These are phyloP conservation scores for Cervus canadensis DNA, from an alignment of 2,113 vertebrate species.

Conservation along the genomic window DNA sequence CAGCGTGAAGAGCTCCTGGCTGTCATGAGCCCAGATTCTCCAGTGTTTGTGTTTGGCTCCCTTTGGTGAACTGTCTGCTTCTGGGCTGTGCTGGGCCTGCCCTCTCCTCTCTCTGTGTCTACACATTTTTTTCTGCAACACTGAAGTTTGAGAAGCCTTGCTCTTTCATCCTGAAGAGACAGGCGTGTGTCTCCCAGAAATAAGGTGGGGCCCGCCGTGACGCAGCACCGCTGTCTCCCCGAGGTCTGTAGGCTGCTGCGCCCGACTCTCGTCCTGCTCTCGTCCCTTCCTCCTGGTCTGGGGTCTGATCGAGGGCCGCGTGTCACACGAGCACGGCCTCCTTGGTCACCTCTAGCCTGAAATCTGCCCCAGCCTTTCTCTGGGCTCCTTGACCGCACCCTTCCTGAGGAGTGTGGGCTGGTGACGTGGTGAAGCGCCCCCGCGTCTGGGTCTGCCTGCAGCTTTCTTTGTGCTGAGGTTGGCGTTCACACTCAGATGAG, in stretches of 20 bases:
- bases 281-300: rapidly evolving
- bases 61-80: not conserved
- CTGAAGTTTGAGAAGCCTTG: not conserved
- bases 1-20: rapidly evolving
- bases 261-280: rapidly evolving
- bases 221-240: rapidly evolving
- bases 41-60: rapidly evolving
- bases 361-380: not conserved
- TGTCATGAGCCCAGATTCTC: rapidly evolving
- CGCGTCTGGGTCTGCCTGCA: not conserved
- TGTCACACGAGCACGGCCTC: rapidly evolving
- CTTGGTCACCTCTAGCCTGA: not conserved
- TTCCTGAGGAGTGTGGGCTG: not conserved
- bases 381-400: not conserved
- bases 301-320: rapidly evolving
- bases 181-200: not conserved
- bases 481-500: not conserved
- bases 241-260: rapidly evolving
- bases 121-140: not conserved
- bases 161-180: not conserved
- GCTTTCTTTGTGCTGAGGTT: rapidly evolving
- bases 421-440: rapidly evolving
- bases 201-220: rapidly evolving
- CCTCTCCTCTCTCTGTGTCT: not conserved
- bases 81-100: rapidly evolving